Evolutionary conservation across 37 sponge, comb jelly and placozoan species (phyloP).

Genomic region (Chondrilla cf. caribensis): DNA sequence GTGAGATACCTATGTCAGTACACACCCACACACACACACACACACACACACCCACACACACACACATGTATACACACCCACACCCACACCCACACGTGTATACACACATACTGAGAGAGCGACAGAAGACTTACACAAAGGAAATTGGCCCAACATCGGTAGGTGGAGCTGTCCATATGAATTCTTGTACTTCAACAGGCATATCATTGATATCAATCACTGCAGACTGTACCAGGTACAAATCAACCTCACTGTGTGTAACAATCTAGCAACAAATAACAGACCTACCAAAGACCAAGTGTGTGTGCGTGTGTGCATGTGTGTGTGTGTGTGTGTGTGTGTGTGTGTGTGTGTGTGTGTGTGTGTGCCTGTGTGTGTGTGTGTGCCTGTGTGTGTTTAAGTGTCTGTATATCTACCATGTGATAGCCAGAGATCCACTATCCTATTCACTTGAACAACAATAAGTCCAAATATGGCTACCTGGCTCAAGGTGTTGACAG

Average conservation of each 20-base stretch:
- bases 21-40: conserved; percentile 10
- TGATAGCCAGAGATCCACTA: not conserved
- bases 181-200: not conserved
- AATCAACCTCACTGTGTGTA: not conserved
- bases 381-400: not conserved
- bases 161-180: conserved; percentile 14
- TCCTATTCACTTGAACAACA: not conserved
- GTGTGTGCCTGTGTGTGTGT: not conserved
- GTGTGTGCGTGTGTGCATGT: not conserved
- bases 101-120: not conserved
- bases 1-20: no score
- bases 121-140: conserved; percentile 23
- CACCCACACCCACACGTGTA: not conserved
- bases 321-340: conserved; percentile 1
- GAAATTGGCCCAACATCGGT: not conserved
- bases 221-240: not conserved
- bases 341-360: not conserved
- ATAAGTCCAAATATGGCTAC: no score
- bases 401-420: not conserved
- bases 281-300: not conserved
- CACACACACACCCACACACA: conserved; percentile 19
- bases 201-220: conserved; percentile 4
- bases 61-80: conserved; percentile 5
- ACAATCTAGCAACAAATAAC: not conserved
- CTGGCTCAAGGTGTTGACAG: no score